Percentiles rank a stretch among this genome's conserved stretches.
Conservation (phyloP, 2,888 invertebrate species). For the Omphaloscelis lunosa region DNA sequence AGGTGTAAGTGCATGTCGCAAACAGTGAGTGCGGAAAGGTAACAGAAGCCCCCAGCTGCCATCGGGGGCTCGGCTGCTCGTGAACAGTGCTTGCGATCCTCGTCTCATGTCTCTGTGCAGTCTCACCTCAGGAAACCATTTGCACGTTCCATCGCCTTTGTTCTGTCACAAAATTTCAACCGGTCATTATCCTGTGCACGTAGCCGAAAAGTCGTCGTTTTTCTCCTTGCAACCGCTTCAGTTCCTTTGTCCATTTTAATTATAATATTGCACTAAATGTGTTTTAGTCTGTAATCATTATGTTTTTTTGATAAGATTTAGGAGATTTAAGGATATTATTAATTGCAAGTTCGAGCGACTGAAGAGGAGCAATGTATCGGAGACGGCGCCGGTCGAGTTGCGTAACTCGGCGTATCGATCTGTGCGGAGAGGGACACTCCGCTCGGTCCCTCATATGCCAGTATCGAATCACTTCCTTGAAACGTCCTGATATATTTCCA, state of each 20-base stretch:
- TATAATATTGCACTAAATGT: slow-evolving; percentile 33
- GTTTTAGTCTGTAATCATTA: slow-evolving; percentile 34
- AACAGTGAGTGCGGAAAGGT: slow-evolving; percentile 82
- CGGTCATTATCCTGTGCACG: slow-evolving; percentile 67
- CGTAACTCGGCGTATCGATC: slow-evolving; percentile 90
- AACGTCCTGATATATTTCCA: slow-evolving; percentile 58
- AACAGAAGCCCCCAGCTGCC: slow-evolving; percentile 65
- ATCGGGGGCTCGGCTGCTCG: slow-evolving; percentile 70
- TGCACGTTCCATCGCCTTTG: slow-evolving; percentile 81
- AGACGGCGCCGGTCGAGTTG: slow-evolving; percentile 86
- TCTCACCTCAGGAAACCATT: slow-evolving; percentile 70
- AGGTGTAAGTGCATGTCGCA: slow-evolving; percentile 86
- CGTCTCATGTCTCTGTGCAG: slow-evolving; percentile 70
- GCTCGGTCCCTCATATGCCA: slow-evolving; percentile 78
- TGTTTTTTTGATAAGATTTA: slow-evolving; percentile 32
- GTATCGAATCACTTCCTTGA: slow-evolving; percentile 72
- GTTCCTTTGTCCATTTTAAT: slow-evolving; percentile 57
- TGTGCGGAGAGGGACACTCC: slow-evolving; percentile 82
- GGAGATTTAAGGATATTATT: slow-evolving; percentile 45
- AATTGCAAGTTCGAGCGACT: slow-evolving; percentile 51
- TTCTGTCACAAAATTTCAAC: slow-evolving; percentile 69
- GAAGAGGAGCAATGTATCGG: slow-evolving; percentile 72
- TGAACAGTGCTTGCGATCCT: slow-evolving; percentile 78
- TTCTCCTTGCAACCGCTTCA: slow-evolving; percentile 49
- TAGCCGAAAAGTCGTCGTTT: slow-evolving; percentile 53